A percentile compares a stretch with the other conserved stretches of the same genome.
These are phyloP conservation scores for Condylura cristata DNA, from an alignment of 2,113 vertebrate genomes.

Conservation along the genomic window DNA sequence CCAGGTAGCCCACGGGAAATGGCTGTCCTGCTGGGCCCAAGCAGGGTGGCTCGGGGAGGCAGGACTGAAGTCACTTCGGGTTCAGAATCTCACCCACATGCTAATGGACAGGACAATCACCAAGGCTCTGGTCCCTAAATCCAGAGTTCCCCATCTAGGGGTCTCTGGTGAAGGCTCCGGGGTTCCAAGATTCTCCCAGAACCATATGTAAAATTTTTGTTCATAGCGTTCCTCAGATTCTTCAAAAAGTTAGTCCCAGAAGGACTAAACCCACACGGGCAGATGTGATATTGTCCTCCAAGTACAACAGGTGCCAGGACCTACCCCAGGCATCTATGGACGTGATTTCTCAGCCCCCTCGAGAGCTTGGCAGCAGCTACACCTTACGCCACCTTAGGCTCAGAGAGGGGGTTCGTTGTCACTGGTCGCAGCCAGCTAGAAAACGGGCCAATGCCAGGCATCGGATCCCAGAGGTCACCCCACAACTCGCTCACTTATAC, in stretches of 20 bases:
- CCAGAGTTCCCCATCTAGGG: neutral
- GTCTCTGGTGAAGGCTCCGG: neutral
- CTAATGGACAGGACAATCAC: fast-evolving
- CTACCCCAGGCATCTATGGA: neutral
- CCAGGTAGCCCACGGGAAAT: neutral
- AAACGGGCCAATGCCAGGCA: fast-evolving
- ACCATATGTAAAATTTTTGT: neutral
- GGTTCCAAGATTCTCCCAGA: neutral
- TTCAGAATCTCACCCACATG: neutral
- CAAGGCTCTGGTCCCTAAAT: neutral
- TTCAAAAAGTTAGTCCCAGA: neutral
- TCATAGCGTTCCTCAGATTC: neutral
- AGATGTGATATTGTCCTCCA: neutral
- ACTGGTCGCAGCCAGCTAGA: neutral
- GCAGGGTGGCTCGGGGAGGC: neutral
- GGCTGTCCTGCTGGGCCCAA: neutral
- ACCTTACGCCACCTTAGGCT: neutral
- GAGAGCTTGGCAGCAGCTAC: fast-evolving
- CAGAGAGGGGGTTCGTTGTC: neutral
- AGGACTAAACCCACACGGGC: neutral
- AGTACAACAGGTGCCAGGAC: neutral
- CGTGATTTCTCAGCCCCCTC: neutral
- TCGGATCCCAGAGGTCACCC: neutral
- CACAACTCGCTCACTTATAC: neutral
- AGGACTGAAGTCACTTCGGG: neutral